These are phyloP conservation scores for Myrmecobius fasciatus DNA, from an alignment of 2,113 vertebrate genomes.

Conservation along the genomic window DNA sequence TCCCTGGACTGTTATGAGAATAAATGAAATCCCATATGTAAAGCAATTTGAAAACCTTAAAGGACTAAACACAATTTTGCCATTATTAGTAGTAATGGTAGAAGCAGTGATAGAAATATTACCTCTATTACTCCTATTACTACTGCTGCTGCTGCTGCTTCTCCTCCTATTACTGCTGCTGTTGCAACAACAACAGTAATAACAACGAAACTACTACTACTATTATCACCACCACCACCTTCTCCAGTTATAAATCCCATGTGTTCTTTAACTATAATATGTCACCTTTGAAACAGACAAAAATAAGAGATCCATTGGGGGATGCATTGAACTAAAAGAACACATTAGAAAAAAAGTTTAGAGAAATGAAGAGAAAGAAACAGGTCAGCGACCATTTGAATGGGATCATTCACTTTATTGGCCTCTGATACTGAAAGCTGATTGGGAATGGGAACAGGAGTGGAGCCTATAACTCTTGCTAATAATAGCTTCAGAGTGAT, in stretches of 20 bases:
- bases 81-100: not conserved
- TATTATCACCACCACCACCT: not conserved
- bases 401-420: slow-evolving; percentile 68
- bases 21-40: not conserved
- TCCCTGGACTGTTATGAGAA: not conserved
- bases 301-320: slow-evolving; percentile 51
- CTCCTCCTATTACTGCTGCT: too few species aligned
- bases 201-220: not conserved
- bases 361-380: slow-evolving; percentile 58
- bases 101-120: not conserved
- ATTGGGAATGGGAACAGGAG: slow-evolving; percentile 62
- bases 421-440: slow-evolving; percentile 52
- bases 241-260: not conserved
- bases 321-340: slow-evolving; percentile 45
- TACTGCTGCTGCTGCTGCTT: too few species aligned
- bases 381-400: slow-evolving; percentile 70
- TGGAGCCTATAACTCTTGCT: slow-evolving; percentile 57
- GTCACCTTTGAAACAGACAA: not conserved
- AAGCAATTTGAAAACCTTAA: not conserved
- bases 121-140: too few species aligned
- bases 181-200: too few species aligned
- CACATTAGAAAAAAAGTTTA: slow-evolving; percentile 54
- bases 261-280: not conserved
- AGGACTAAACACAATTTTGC: not conserved
- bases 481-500: slow-evolving; percentile 51